Evolutionary conservation across 2,888 invertebrate species (phyloP).

Genomic region (Ferdinandea cuprea): DNA sequence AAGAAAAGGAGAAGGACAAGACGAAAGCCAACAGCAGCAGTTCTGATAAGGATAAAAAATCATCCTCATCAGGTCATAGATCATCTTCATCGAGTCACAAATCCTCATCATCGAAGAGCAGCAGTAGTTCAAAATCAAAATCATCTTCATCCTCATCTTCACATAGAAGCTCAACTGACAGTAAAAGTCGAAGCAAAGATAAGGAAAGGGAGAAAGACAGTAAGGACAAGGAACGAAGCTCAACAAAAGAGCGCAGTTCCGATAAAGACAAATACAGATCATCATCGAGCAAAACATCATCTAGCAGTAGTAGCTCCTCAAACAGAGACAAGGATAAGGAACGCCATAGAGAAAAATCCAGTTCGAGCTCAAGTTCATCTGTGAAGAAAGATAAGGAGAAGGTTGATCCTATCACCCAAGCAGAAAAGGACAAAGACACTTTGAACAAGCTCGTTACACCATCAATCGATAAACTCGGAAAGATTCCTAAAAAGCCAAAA

Average conservation of each 20-base stretch:
- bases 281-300: slow-evolving; percentile 75
- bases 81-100: slow-evolving; percentile 82
- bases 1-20: slow-evolving; percentile 76
- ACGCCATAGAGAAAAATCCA: slow-evolving; percentile 82
- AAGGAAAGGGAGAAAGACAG: slow-evolving; percentile 55
- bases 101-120: slow-evolving; percentile 79
- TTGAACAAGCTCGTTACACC: slow-evolving; percentile 87
- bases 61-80: slow-evolving; percentile 81
- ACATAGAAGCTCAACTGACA: slow-evolving; percentile 79
- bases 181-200: slow-evolving; percentile 61
- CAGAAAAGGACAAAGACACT: slow-evolving; percentile 88
- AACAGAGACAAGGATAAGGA: slow-evolving; percentile 83
- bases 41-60: slow-evolving; percentile 79
- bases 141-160: slow-evolving; percentile 79
- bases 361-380: slow-evolving; percentile 33
- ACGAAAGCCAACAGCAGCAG: slow-evolving; percentile 78
- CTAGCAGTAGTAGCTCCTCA: slow-evolving; percentile 79
- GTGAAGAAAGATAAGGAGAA: slow-evolving; percentile 76
- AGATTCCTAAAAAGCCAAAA: slow-evolving; percentile 89
- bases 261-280: slow-evolving; percentile 82
- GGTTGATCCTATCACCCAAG: slow-evolving; percentile 81
- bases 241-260: slow-evolving; percentile 76
- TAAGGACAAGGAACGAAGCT: slow-evolving; percentile 80
- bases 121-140: slow-evolving; percentile 76
- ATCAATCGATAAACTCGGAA: slow-evolving; percentile 89